Base-by-base conservation (phyloP, 2,888 invertebrate species). In the Disparrhopalites patrizii region DNA sequence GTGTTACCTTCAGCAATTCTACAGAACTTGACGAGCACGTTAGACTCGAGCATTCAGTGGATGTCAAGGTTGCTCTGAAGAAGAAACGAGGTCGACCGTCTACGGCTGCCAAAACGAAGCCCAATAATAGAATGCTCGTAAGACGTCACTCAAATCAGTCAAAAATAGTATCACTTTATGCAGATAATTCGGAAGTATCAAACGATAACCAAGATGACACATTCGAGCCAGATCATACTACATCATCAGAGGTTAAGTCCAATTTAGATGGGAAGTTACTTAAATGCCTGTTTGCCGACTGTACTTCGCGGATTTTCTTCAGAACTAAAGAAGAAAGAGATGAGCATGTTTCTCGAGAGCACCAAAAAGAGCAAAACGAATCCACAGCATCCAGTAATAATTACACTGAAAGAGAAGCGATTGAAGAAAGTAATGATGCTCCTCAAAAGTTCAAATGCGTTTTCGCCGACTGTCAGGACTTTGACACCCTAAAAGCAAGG, bases 401-500 rank as follows among this genome's bases (percentile, higher is more conserved):
- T 36, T 36, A 36, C 36, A 36, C 36, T 13, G 13, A 13, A 13
- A 8, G 13, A 36, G 36, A 43, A 43, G n/a, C 28, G 2, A 13
- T 27, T n/a, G 27, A 27, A 27, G 27, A 27, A 10, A 10, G 8
- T 28, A 3, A 23, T 20, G 27, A 52, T 7, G 28, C 2, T 15
- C 31, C 47, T 31, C 8, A 52, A 50, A 50, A 50, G 13, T 50
- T 52, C 25, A 52, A 52, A 10, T 52, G 52, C 30, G 30, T 52
- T 30, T 52, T 55, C 18, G 31, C 20, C n/a, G 54, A 33, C 20
- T 30, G 30, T 28, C 27, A 15, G 3, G 8, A 1, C 13, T 27
- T 27, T 2, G 33, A 31, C n/a, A 20, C n/a, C 3, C 18, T 31
- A 55, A 18, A 10, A 2, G 54, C 30, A 13, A n/a, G 54, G 5